phyloP scores from a whole-genome alignment of 2,113 vertebrate genomes.

The Salvelinus alpinus region DNA sequence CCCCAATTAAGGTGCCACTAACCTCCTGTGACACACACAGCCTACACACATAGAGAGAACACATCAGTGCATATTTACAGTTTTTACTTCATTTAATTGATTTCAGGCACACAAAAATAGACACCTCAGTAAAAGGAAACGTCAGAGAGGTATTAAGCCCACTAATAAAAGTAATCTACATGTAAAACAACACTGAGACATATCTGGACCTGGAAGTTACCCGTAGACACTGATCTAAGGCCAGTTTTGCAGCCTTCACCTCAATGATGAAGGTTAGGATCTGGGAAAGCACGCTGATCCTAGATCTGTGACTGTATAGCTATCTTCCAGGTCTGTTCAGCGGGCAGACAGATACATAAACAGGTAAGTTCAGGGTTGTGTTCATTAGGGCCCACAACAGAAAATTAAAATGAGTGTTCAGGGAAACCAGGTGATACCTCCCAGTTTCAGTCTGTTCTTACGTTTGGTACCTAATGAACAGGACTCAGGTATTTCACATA shows the following conservation, averaged over 20 bases:
- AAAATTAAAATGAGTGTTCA: background rate
- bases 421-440: background rate
- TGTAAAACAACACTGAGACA: background rate
- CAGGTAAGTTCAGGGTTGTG: background rate
- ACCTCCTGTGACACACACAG: no score
- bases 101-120: constrained; percentile 23
- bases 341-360: background rate
- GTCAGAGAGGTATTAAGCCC: background rate
- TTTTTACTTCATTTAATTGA: constrained; percentile 17
- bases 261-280: no score
- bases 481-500: background rate
- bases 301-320: background rate
- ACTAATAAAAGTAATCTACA: background rate
- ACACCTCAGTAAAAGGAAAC: constrained; percentile 3
- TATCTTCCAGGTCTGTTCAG: background rate
- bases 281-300: background rate
- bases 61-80: no score
- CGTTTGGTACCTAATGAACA: no score
- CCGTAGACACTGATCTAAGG: background rate
- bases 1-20: no score
- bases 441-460: no score
- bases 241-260: background rate
- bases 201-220: background rate
- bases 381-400: background rate
- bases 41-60: no score